A percentile compares a stretch with the other conserved stretches of the same genome.
Conservation (phyloP, 1,140 invertebrate species). For the Drosophila melanica region DNA sequence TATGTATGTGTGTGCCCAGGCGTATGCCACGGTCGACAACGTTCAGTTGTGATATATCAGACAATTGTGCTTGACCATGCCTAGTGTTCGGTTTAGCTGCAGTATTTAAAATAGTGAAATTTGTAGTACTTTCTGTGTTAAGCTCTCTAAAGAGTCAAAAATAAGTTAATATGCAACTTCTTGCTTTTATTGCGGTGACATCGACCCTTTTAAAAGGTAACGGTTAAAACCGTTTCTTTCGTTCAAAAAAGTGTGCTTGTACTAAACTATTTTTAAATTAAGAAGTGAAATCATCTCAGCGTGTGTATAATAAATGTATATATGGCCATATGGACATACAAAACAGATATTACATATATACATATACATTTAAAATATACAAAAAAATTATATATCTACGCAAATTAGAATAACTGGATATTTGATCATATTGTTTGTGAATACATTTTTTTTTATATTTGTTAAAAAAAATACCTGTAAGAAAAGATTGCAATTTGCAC, state of each 20-base stretch:
- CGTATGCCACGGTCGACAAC: slow-evolving; percentile 36
- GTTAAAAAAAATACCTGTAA: too few species aligned
- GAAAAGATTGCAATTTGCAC: too few species aligned
- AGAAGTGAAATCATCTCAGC: slow-evolving; percentile 74
- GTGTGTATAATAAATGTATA: slow-evolving; percentile 37
- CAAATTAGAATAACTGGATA: too few species aligned
- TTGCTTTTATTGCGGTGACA: slow-evolving; percentile 44
- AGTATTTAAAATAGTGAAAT: slow-evolving; percentile 51
- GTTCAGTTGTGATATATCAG: slow-evolving; percentile 62
- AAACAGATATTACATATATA: slow-evolving; percentile 15
- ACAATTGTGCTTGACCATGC: slow-evolving; percentile 69
- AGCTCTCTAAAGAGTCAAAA: slow-evolving; percentile 40
- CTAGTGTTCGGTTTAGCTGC: slow-evolving; percentile 44
- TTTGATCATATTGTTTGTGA: too few species aligned
- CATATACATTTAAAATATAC: slow-evolving; percentile 9
- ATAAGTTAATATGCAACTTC: slow-evolving; percentile 54
- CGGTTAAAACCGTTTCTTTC: slow-evolving; percentile 1
- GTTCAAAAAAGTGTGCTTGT: background rate
- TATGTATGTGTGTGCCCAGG: slow-evolving; percentile 6
- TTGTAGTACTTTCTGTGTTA: slow-evolving; percentile 36
- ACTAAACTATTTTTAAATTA: slow-evolving; percentile 66
- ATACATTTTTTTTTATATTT: too few species aligned
- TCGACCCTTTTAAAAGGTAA: slow-evolving; percentile 50
- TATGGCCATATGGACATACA: slow-evolving; percentile 1
- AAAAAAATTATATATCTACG: too few species aligned